Evolutionary conservation across 2,113 vertebrate species (phyloP).

Genomic region (Eonycteris spelaea): DNA sequence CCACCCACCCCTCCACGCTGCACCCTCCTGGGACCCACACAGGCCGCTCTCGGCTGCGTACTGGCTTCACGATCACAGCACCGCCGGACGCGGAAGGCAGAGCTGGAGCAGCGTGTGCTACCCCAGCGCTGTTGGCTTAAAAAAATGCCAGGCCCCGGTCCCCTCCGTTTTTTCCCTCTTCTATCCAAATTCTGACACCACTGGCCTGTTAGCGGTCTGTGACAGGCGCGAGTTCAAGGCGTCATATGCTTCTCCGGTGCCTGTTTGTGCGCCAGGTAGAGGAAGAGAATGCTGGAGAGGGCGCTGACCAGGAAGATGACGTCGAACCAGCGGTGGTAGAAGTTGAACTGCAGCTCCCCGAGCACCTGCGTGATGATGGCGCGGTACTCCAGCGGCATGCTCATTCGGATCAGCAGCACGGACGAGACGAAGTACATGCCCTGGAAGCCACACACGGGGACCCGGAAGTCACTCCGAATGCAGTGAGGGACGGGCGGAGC

Average conservation of each 20-base stretch:
- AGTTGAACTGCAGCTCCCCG: conserved; percentile 98
- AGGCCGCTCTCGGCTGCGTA: background rate
- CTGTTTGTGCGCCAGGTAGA: conserved; percentile 98
- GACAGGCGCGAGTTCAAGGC: conserved; percentile 65
- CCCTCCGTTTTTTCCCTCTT: background rate
- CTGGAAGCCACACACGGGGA: conserved; percentile 74
- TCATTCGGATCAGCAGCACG: conserved; percentile 98
- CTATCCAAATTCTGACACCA: background rate
- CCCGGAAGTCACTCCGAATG: background rate
- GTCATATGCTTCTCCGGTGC: conserved; percentile 97
- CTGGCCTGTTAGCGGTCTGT: background rate
- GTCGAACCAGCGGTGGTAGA: conserved; percentile 99
- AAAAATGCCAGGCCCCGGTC: background rate
- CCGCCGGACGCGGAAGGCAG: background rate
- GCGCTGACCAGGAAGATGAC: conserved; percentile 99
- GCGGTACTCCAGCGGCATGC: conserved; percentile 96
- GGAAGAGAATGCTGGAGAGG: conserved; percentile 97
- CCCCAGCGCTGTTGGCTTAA: background rate
- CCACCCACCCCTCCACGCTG: background rate
- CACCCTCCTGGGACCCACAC: background rate
- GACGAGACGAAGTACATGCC: conserved; percentile 99
- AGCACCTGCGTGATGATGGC: conserved; percentile 96
- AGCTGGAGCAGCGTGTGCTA: background rate
- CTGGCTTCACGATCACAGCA: background rate
- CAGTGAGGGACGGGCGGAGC: background rate